Base-by-base conservation (phyloP, 2,113 vertebrate species). In the Neomonachus schauinslandi region DNA sequence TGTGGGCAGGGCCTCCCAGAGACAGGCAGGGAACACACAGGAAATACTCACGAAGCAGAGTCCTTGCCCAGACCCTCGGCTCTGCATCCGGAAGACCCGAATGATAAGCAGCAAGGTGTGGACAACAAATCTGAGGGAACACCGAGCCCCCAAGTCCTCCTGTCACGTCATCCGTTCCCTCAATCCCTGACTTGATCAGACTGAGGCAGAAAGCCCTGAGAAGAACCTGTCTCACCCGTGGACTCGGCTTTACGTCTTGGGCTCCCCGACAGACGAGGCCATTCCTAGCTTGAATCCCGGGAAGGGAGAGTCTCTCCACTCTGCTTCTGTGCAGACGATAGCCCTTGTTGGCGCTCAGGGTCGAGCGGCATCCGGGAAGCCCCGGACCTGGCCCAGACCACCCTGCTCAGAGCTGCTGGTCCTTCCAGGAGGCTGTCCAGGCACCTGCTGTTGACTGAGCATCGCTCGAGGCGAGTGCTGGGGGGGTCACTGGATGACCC, bases 131-230 rank as follows among this genome's bases (percentile, higher is more conserved):
- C 71, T 26, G 63, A 85, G 79, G 33, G 36, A 46, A 2, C 31
- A 3, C 39, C 9, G 57, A n/a, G 59, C 77, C 33, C 67, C 7
- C n/a, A 0, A 7, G 18, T n/a, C 12, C 36, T 13, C 36, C 5
- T 2, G 13, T 57, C 39, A 0, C 1, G 42, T 24, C 55, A 21
- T 1, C n/a, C 0, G 0, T 19, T 16, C 79, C 15, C 0, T 3
- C 3, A 14, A n/a, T 10, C 16, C 28, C 31, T 2, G 33, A 28
- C 69, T 22, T 22, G 8, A 13, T 19, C 3, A 4, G 69, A 19
- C 51, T 9, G 31, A 77, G 36, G 9, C 69, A 13, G 46, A 4
- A 9, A 51, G 65, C 13, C 28, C 61, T 3, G 7, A 28, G 63
- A 26, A 28, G 51, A n/a, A 0, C 1, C 24, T 3, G 7, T n/a